phyloP scores from a whole-genome alignment of 2,888 invertebrate species.

The Odontocolon sp. region DNA sequence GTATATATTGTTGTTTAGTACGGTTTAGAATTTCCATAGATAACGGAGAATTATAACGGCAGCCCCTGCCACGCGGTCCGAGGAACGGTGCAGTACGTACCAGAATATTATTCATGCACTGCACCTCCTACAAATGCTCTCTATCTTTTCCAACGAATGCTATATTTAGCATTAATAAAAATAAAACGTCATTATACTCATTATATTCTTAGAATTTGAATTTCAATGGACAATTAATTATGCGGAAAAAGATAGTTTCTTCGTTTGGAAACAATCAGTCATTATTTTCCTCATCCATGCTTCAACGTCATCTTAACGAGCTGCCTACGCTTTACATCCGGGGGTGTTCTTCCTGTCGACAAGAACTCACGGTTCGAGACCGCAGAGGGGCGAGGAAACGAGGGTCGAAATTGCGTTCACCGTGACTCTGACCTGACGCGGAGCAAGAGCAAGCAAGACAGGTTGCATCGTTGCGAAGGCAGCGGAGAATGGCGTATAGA shows the following conservation, averaged over 20 bases:
- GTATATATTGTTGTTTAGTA: constrained; percentile 78
- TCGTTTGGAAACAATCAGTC: neutral
- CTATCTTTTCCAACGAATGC: neutral
- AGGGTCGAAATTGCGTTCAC: constrained; percentile 54
- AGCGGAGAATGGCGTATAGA: neutral
- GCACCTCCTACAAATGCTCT: constrained; percentile 46
- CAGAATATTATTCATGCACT: constrained; percentile 62
- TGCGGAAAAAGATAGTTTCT: no score
- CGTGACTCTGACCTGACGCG: constrained; percentile 10
- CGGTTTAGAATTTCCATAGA: constrained; percentile 80
- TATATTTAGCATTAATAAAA: neutral
- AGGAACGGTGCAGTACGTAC: constrained; percentile 68
- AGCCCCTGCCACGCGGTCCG: constrained; percentile 70
- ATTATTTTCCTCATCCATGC: constrained; percentile 11
- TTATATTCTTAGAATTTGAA: no score
- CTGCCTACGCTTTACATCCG: constrained; percentile 12
- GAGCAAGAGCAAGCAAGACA: constrained; percentile 28
- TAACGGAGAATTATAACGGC: constrained; percentile 79
- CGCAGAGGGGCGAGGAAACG: constrained; percentile 29
- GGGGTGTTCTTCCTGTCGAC: constrained; percentile 33
- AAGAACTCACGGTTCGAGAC: constrained; percentile 39
- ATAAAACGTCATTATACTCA: neutral
- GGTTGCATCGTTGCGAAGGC: constrained; percentile 41
- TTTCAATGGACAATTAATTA: neutral
- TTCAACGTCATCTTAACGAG: constrained; percentile 41